Conservation (phyloP, 1,140 invertebrate species). For the Antheraea mylitta region DNA sequence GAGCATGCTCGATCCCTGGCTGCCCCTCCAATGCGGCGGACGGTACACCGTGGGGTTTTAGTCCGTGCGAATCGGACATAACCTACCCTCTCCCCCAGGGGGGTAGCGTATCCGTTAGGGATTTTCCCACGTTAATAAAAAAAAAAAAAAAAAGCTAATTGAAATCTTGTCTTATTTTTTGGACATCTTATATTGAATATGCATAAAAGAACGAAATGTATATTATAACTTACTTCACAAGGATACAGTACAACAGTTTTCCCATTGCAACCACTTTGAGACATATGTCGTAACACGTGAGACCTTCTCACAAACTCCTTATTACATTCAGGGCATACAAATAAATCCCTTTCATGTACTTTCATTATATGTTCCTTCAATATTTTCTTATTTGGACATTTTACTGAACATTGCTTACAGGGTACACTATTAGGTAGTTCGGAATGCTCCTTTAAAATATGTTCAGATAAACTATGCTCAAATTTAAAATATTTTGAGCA, state of each 20-base stretch:
- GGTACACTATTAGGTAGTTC: slow-evolving; percentile 43
- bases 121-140: no score
- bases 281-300: slow-evolving; percentile 60
- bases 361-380: slow-evolving; percentile 48
- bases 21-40: no score
- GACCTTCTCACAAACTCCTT: slow-evolving; percentile 55
- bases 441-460: slow-evolving; percentile 57
- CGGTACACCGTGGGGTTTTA: no score
- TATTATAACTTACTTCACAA: slow-evolving; percentile 53
- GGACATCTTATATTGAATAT: not conserved
- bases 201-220: slow-evolving; percentile 5
- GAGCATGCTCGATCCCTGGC: no score
- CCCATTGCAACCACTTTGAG: slow-evolving; percentile 63
- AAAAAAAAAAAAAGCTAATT: no score
- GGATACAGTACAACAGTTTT: slow-evolving; percentile 31
- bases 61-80: no score
- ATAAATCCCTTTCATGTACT: slow-evolving; percentile 49
- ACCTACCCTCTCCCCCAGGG: no score
- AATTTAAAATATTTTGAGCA: slow-evolving; percentile 64
- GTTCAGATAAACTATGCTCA: slow-evolving; percentile 41
- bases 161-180: no score
- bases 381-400: slow-evolving; percentile 43
- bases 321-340: slow-evolving; percentile 49
- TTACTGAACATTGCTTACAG: slow-evolving; percentile 49
- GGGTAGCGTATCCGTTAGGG: no score